These are phyloP conservation scores for Lasioglossum marginatum DNA, from an alignment of 2,888 invertebrate genomes.

Conservation along the genomic window DNA sequence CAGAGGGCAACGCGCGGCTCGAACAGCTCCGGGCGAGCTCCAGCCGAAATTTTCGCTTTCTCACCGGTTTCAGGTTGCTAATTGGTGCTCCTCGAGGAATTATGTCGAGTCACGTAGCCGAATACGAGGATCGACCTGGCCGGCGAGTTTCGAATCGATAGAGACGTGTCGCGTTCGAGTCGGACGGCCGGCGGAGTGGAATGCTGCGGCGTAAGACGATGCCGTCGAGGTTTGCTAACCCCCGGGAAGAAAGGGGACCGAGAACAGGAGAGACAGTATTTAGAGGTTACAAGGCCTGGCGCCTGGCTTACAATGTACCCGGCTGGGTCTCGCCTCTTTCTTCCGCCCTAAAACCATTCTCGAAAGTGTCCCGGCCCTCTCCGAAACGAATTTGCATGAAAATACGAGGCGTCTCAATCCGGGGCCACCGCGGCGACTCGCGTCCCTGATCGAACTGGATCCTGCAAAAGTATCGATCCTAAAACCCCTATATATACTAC, in stretches of 20 bases:
- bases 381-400: slow-evolving; percentile 42
- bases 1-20: not conserved
- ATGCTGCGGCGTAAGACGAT: slow-evolving; percentile 50
- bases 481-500: not conserved
- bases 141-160: slow-evolving; percentile 36
- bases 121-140: not conserved
- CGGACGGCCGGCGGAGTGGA: slow-evolving; percentile 16
- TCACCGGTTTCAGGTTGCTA: slow-evolving; percentile 6
- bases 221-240: slow-evolving; percentile 48
- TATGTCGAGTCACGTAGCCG: slow-evolving; percentile 47
- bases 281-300: slow-evolving; percentile 60
- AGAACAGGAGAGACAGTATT: slow-evolving; percentile 40
- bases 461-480: not conserved
- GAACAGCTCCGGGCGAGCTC: not conserved
- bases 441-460: not conserved
- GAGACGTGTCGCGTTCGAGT: slow-evolving; percentile 43
- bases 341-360: slow-evolving; percentile 45
- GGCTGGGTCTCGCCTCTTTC: slow-evolving; percentile 21
- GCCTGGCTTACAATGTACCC: slow-evolving; percentile 50
- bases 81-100: slow-evolving; percentile 11
- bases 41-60: not conserved
- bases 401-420: slow-evolving; percentile 25
- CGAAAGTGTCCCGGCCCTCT: slow-evolving; percentile 22
- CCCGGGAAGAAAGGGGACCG: slow-evolving; percentile 27
- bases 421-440: not conserved